Base-by-base conservation (phyloP, 2,888 invertebrate genomes). In the Temnothorax unifasciatus region DNA sequence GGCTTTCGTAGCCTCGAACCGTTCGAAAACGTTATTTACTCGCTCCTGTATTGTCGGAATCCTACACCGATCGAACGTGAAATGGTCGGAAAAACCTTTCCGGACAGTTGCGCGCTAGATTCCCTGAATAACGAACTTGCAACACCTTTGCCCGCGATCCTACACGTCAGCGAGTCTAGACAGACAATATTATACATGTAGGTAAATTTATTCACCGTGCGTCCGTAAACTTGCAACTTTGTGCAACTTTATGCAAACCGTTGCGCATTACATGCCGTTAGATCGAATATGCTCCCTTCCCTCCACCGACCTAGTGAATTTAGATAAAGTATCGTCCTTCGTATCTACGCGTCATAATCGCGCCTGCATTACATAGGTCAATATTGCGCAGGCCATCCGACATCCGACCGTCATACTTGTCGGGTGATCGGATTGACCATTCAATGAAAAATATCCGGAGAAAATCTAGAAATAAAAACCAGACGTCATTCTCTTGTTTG, bases 311-410 rank as follows among this genome's bases (percentile, higher is more conserved):
- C 21, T 18, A 34, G 47, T 21, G 38, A 21, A 38, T 73, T 47
- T 59, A 47, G 73, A 81, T 81, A 47, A 81, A 59, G 38, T 73
- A 47, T 59, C 73, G 59, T 81, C 73, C 47, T 81, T 59, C 76
- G 52, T 38, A 52, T 64, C 59, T 47, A 21, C 47, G 38, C 59
- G 47, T 71, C 59, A 59, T 50, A 81, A 73, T 59, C 79, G 59
- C 59, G 34, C 73, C 73, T 47, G 79, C 38, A 8, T 50, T 47
- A 29, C 29, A 29, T 29, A 59, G 57, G 47, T 73, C 73, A 47
- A 73, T 47, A 71, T 71, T 57, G 57, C 44, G 44, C 44, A 57
- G 71, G 21, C 0, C 3, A 29, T 29, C 29, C 29, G 29, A 29
- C 44, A 34, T 44, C n/a, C 52, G 41, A 41, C 38, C 38, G 38